Evolutionary conservation across 2,113 vertebrate species (phyloP).

Genomic region (Podarcis cretensis): DNA sequence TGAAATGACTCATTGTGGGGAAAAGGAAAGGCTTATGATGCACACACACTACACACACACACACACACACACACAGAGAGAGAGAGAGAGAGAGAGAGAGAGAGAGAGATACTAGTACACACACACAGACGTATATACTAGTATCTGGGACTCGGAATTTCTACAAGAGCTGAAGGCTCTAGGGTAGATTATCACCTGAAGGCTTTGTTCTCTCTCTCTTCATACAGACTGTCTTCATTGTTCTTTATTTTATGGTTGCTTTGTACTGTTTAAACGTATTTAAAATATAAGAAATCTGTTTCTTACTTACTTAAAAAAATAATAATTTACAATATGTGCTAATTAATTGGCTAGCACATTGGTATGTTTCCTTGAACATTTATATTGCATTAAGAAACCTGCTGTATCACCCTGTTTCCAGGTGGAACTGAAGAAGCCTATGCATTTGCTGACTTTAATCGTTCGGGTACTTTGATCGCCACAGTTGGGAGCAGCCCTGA

Average conservation of each 20-base stretch:
- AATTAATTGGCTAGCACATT: neutral
- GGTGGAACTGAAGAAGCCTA: conserved; percentile 86
- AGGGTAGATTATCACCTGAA: neutral
- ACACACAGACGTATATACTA: too few relatives aligned
- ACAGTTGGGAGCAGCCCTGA: conserved; percentile 87
- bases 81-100: too few relatives aligned
- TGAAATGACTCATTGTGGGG: neutral
- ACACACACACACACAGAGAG: too few relatives aligned
- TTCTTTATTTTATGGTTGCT: neutral
- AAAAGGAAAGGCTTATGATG: neutral
- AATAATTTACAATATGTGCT: neutral
- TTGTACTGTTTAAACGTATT: neutral
- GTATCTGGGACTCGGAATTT: neutral
- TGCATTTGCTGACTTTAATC: conserved; percentile 86
- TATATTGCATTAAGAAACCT: conserved; percentile 12
- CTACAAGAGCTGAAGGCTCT: neutral
- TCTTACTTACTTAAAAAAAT: neutral
- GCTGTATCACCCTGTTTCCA: conserved; percentile 62
- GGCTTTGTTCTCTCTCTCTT: too few relatives aligned
- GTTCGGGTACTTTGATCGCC: conserved; percentile 83
- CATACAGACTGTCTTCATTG: neutral
- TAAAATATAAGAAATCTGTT: neutral
- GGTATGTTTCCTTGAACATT: neutral
- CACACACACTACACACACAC: too few relatives aligned
- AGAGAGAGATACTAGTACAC: too few relatives aligned